Percentiles rank a stretch among this genome's conserved stretches.
These are phyloP conservation scores for cattle (Bos taurus) DNA, from an alignment of 2,113 vertebrate species.

Conservation along the genomic window ARS-UCD2.0 NC_037331.1:118687001-118687500, in stretches of 20 bases:
- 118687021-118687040: fast-evolving
- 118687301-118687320: neutral
- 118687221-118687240: fast-evolving
- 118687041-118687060: neutral
- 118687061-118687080: neutral
- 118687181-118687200: neutral
- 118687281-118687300: fast-evolving
- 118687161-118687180: neutral
- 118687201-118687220: fast-evolving
- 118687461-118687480: neutral
- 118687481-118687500: neutral
- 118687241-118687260: neutral
- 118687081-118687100: neutral
- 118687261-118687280: fast-evolving
- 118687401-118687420: neutral
- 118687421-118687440: neutral
- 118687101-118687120: neutral
- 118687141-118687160: neutral
- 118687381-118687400: fast-evolving
- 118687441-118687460: neutral
- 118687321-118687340: fast-evolving
- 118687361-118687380: neutral
- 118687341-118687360: fast-evolving
- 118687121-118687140: neutral
- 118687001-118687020: neutral